Evolutionary conservation across 2,888 invertebrate species (phyloP), one percentile per base, ranked within the genome.

Genomic region (Lepidocyrtinus sp.): DNA sequence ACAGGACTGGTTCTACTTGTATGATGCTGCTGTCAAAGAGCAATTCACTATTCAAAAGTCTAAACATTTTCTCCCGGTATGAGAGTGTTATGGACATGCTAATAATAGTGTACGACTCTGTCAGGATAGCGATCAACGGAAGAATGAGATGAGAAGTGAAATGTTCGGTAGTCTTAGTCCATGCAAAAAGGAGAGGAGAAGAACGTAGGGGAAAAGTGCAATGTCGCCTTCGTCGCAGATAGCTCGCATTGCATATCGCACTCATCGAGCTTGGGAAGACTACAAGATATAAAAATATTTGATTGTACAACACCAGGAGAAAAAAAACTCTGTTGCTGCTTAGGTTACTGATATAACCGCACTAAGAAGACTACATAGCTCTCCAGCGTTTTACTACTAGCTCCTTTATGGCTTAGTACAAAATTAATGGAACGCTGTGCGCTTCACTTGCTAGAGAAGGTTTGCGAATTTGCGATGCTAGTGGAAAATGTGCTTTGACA

Each of bases 41-140:
- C 12, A 36, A 36, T 36, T 36, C 59, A 59, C 59, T 22, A 59
- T 5, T 2, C 12, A 12, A 22, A 61, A 62, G 21, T 46, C 68
- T 78, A 59, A 73, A 68, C 67, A 73, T 24, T 68, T 61, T 70
- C 21, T 50, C 22, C 22, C 22, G 26, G 25, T 62, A 59, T 68
- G 46, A n/a, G 21, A 50, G 17, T 36, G 36, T 36, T 36, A 25
- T 59, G 68, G 36, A 36, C 36, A 50, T 50, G 50, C 50, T 50
- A 50, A 50, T 50, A 50, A 50, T 50, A 50, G 50, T n/a, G 5
- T 50, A 15, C 36, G 77, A 36, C 36, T 67, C 55, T 75, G 22
- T 69, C 75, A 75, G 68, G 68, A 75, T 69, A 75, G 65, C 59
- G 75, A 75, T 75, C 75, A 26, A 61, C 15, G 59, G 62, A 69